A percentile compares a stretch with the other conserved stretches of the same genome.
Conservation (phyloP, 1,140 invertebrate species). For the Drosophila virilis region DNA sequence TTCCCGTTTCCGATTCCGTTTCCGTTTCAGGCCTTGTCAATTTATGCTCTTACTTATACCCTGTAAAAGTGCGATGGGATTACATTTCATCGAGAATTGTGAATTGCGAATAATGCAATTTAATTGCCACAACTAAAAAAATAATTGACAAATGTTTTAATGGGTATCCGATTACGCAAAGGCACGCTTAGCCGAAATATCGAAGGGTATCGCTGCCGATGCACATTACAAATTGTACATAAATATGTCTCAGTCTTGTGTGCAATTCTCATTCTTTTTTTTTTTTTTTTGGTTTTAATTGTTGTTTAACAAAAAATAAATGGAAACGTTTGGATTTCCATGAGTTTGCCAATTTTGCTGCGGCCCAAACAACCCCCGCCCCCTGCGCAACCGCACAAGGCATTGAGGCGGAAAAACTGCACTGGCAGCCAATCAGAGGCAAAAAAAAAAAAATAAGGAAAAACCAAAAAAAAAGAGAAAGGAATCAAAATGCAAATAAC, state of each 20-base stretch:
- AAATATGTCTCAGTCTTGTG: not conserved
- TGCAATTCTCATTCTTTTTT: not conserved
- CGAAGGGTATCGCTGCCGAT: too few relatives aligned
- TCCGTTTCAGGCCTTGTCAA: too few relatives aligned
- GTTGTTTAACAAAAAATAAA: not conserved
- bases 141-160: too few relatives aligned
- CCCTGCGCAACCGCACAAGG: slow-evolving; percentile 14
- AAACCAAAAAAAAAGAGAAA: slow-evolving; percentile 1
- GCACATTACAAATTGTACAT: too few relatives aligned
- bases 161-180: too few relatives aligned
- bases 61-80: too few relatives aligned
- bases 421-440: slow-evolving; percentile 59
- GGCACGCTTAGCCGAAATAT: too few relatives aligned
- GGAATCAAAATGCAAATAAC: not conserved
- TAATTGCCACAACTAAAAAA: too few relatives aligned
- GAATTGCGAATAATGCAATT: too few relatives aligned
- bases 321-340: slow-evolving; percentile 47
- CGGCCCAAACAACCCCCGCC: not conserved
- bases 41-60: too few relatives aligned
- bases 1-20: too few relatives aligned
- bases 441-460: slow-evolving; percentile 18
- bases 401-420: slow-evolving; percentile 79
- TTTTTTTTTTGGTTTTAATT: slow-evolving; percentile 9
- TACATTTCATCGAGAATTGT: too few relatives aligned
- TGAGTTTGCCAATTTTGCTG: slow-evolving; percentile 61